These are phyloP conservation scores for Isoperla grammatica DNA, from an alignment of 2,888 invertebrate species.

Conservation along the genomic window DNA sequence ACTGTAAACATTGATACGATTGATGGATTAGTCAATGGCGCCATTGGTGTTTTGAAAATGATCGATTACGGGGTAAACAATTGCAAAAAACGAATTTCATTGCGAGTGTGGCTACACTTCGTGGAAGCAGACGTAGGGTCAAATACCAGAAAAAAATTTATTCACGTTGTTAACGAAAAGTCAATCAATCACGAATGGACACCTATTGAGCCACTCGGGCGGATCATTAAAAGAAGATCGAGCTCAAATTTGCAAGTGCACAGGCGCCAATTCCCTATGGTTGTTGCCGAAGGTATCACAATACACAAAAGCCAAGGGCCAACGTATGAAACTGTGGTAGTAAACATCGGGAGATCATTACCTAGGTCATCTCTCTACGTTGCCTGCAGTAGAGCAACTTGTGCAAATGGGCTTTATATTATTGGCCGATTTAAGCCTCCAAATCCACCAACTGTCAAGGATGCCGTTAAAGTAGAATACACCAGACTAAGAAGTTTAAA, in stretches of 20 bases:
- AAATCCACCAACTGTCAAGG: neutral
- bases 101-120: constrained; percentile 28
- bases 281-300: constrained; percentile 29
- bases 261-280: constrained; percentile 30
- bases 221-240: constrained; percentile 7
- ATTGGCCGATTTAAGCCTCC: neutral
- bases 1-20: constrained; percentile 30
- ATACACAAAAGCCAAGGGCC: constrained; percentile 33
- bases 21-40: constrained; percentile 35
- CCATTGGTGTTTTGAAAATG: constrained; percentile 24
- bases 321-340: constrained; percentile 24
- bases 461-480: neutral
- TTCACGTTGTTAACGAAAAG: neutral
- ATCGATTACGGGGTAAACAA: constrained; percentile 7
- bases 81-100: constrained; percentile 6
- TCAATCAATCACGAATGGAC: neutral
- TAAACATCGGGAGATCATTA: constrained; percentile 28
- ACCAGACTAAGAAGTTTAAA: neutral
- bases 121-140: constrained; percentile 24
- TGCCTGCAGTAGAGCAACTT: constrained; percentile 5
- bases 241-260: constrained; percentile 22
- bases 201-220: neutral
- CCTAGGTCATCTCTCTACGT: constrained; percentile 2
- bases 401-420: constrained; percentile 8
- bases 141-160: neutral